phyloP scores from a whole-genome alignment of 2,113 vertebrate genomes.

The Mirza zaza region DNA sequence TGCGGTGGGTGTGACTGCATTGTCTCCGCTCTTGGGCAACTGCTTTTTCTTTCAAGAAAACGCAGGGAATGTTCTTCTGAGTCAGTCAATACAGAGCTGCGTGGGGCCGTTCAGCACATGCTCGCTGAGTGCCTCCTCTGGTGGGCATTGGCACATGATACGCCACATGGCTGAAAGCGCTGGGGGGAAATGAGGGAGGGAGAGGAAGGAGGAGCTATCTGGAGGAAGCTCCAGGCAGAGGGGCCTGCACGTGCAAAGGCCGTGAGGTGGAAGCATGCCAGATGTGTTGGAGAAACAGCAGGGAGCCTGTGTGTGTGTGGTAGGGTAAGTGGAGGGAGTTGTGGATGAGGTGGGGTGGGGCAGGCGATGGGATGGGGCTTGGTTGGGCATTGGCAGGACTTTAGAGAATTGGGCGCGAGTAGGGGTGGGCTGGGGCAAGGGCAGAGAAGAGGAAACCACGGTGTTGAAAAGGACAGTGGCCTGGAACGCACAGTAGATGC shows the following conservation, averaged over 20 bases:
- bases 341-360: background rate
- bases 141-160: background rate
- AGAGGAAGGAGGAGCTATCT: background rate
- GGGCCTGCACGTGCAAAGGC: background rate
- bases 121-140: fast-evolving
- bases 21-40: background rate
- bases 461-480: background rate
- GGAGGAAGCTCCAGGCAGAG: background rate
- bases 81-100: background rate
- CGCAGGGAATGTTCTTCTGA: background rate
- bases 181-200: background rate
- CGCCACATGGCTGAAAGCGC: background rate
- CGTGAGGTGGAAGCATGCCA: background rate
- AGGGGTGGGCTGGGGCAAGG: too few relatives aligned
- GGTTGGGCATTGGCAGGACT: background rate
- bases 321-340: background rate
- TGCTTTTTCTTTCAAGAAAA: conserved; percentile 21
- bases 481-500: fast-evolving
- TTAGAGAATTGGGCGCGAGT: background rate
- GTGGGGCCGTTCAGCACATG: fast-evolving
- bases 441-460: background rate
- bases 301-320: background rate
- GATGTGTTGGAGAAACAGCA: background rate
- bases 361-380: background rate
- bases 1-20: background rate